Conservation (phyloP, 2,113 vertebrate species). For the Mohoua ochrocephala region DNA sequence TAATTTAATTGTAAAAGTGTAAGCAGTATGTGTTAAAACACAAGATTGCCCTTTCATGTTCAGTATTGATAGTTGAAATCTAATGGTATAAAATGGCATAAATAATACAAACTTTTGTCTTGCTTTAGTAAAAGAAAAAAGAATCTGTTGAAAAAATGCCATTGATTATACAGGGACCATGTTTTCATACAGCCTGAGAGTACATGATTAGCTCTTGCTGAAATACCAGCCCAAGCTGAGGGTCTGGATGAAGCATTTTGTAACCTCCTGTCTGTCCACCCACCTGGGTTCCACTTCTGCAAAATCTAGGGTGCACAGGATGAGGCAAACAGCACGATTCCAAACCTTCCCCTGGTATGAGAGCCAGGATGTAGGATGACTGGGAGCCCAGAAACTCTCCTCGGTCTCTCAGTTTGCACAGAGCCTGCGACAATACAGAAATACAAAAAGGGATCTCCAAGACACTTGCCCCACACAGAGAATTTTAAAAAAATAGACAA, state of each 20-base stretch:
- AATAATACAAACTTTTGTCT: background rate
- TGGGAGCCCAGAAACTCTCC: background rate
- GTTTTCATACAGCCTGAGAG: background rate
- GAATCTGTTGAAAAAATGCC: background rate
- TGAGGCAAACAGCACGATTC: background rate
- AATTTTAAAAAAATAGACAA: background rate
- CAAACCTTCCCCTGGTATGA: background rate
- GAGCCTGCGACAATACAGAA: background rate
- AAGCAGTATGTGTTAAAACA: background rate
- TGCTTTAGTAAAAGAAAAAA: background rate
- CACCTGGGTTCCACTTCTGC: background rate
- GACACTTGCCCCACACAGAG: background rate
- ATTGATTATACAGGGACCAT: background rate
- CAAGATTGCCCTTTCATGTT: background rate
- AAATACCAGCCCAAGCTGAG: background rate
- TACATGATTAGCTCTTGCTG: fast-evolving
- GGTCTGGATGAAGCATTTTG: background rate
- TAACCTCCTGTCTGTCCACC: background rate
- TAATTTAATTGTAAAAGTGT: background rate
- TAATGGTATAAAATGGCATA: background rate
- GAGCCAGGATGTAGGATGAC: background rate
- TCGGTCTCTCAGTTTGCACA: background rate
- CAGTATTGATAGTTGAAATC: background rate
- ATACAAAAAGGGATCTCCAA: background rate
- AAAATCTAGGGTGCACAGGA: background rate